These are phyloP conservation scores for Lordiphosa clarofinis DNA, from an alignment of 1,140 invertebrate species.

Conservation along the genomic window DNA sequence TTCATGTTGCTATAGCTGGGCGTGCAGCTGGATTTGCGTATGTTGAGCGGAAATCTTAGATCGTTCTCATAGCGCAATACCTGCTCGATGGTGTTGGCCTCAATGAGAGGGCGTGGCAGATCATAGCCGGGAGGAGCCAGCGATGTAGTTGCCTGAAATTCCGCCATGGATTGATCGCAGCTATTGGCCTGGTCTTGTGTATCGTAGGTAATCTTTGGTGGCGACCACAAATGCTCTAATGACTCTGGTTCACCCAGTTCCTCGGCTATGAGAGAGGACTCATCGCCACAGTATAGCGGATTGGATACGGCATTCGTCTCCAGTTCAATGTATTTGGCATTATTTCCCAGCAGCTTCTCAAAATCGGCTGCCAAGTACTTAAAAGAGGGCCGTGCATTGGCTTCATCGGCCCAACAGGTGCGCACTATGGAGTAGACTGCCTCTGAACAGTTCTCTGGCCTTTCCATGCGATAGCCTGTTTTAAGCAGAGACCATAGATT, in stretches of 20 bases:
- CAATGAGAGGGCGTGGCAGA: constrained; percentile 68
- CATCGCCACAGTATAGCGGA: constrained; percentile 72
- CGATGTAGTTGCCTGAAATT: constrained; percentile 33
- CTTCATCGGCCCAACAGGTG: constrained; percentile 89
- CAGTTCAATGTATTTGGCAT: constrained; percentile 85
- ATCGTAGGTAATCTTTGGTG: constrained; percentile 71
- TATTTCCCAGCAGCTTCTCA: constrained; percentile 86
- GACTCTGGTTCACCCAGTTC: constrained; percentile 62
- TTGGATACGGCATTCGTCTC: constrained; percentile 75
- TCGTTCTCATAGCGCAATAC: constrained; percentile 76
- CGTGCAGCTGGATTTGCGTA: constrained; percentile 61
- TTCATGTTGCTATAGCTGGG: constrained; percentile 68
- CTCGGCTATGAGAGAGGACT: constrained; percentile 43
- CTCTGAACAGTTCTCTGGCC: constrained; percentile 89
- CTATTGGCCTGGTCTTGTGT: constrained; percentile 56
- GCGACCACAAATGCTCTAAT: constrained; percentile 67
- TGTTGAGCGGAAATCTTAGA: constrained; percentile 69
- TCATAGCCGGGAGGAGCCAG: constrained; percentile 68
- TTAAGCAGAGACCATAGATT: constrained; percentile 89
- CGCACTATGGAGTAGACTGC: constrained; percentile 90
- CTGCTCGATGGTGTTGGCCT: constrained; percentile 62
- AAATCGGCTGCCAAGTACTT: constrained; percentile 84
- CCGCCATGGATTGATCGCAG: constrained; percentile 50
- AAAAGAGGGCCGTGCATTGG: constrained; percentile 88
- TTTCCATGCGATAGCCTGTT: constrained; percentile 90